These are phyloP conservation scores for Knipowitschia caucasica DNA, from an alignment of 2,797 vertebrate genomes.

Conservation along the genomic window DNA sequence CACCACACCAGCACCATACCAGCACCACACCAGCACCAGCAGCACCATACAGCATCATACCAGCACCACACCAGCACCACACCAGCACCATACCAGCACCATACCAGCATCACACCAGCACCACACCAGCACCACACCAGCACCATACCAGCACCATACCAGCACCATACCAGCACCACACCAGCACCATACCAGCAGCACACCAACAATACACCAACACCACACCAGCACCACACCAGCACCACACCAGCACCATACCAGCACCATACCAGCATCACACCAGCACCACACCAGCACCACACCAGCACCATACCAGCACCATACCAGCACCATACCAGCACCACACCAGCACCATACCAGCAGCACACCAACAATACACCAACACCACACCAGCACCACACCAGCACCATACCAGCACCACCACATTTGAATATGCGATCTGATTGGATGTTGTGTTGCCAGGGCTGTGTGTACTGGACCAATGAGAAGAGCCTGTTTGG, in stretches of 20 bases:
- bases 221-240: conserved; percentile 64
- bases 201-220: too few species aligned
- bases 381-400: neutral
- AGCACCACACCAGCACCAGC: neutral
- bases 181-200: neutral
- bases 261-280: conserved; percentile 49
- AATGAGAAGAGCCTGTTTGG: conserved; percentile 77
- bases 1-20: conserved; percentile 59
- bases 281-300: conserved; percentile 53
- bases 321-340: conserved; percentile 59
- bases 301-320: neutral
- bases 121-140: conserved; percentile 55
- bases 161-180: conserved; percentile 59
- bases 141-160: neutral
- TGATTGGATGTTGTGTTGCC: neutral
- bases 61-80: conserved; percentile 56
- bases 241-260: neutral
- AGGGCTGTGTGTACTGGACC: conserved; percentile 87
- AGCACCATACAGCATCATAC: too few species aligned
- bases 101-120: neutral
- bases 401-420: too few species aligned
- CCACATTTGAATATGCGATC: too few species aligned
- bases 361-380: too few species aligned
- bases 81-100: conserved; percentile 61
- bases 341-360: neutral